A percentile compares a stretch with the other conserved stretches of the same genome.
phyloP scores from a whole-genome alignment of 2,113 vertebrate genomes.

The Oceanites oceanicus region DNA sequence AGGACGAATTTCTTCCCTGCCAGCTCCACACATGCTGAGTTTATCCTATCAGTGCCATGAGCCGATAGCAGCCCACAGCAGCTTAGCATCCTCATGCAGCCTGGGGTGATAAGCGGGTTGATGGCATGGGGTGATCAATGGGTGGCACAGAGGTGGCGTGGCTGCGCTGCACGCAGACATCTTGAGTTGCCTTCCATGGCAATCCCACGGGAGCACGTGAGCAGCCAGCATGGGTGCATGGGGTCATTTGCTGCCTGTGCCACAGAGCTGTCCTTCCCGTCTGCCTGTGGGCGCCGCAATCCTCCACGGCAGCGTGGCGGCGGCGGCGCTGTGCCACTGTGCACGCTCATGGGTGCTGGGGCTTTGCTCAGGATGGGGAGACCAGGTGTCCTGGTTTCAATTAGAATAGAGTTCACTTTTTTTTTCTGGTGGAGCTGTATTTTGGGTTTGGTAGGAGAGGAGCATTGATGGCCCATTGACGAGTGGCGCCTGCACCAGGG shows the following conservation, averaged over 20 bases:
- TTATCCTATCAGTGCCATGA: rapidly evolving
- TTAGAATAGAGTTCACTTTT: too few relatives aligned
- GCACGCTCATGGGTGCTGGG: rapidly evolving
- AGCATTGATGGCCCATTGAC: too few relatives aligned
- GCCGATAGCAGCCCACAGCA: neutral
- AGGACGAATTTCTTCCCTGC: neutral
- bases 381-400: too few relatives aligned
- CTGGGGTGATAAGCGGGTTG: rapidly evolving
- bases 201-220: neutral
- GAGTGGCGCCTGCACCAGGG: too few relatives aligned
- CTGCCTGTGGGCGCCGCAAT: rapidly evolving
- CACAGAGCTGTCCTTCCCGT: rapidly evolving
- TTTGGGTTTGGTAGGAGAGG: too few relatives aligned
- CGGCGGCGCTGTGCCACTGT: rapidly evolving
- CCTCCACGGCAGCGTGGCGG: rapidly evolving
- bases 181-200: rapidly evolving
- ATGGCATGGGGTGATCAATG: rapidly evolving
- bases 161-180: rapidly evolving
- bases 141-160: neutral
- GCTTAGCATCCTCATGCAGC: neutral
- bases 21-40: neutral
- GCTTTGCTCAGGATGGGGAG: rapidly evolving
- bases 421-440: too few relatives aligned
- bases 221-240: rapidly evolving
- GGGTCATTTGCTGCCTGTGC: rapidly evolving